phyloP scores from a whole-genome alignment of 2,888 invertebrate species.

The Lamellibrachia columna region DNA sequence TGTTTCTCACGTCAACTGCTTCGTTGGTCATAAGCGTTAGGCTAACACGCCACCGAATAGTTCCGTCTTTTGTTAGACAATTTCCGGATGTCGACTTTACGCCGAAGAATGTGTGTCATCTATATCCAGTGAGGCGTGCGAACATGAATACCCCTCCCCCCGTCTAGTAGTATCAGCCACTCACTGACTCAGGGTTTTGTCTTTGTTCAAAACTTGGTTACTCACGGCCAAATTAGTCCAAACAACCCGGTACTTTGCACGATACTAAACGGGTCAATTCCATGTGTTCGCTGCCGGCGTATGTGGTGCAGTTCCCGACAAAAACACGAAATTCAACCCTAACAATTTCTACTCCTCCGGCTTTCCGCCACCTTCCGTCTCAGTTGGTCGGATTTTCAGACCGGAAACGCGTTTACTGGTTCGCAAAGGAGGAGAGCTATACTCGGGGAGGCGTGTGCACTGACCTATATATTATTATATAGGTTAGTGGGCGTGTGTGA shows the following conservation, averaged over 20 bases:
- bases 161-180: background rate
- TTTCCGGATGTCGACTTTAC: background rate
- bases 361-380: background rate
- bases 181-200: background rate
- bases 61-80: background rate
- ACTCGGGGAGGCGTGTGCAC: too few species aligned
- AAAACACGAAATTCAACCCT: background rate
- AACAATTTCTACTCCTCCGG: background rate
- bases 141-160: background rate
- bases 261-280: background rate
- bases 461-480: too few species aligned
- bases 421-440: background rate
- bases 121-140: background rate
- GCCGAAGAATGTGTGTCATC: background rate
- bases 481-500: too few species aligned
- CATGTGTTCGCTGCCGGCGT: background rate
- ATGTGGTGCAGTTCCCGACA: background rate
- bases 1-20: background rate
- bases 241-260: background rate
- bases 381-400: slow-evolving; percentile 3
- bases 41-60: background rate
- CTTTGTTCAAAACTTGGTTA: background rate
- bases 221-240: background rate
- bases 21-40: background rate
- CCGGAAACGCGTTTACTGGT: background rate